Conservation (phyloP, 1,140 invertebrate species). For the Oreohelix idahoensis region DNA sequence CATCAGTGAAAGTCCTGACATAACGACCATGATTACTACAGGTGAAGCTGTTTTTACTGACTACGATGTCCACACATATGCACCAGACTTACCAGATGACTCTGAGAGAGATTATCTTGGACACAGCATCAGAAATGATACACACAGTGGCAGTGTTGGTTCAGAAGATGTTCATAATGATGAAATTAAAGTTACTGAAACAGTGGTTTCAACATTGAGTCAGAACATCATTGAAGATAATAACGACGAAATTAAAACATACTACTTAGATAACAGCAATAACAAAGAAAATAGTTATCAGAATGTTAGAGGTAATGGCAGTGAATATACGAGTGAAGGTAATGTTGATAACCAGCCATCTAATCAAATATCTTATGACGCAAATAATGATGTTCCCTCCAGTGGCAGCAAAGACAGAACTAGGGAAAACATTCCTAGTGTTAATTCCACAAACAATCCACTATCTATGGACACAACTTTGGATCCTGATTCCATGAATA, state of each 20-base stretch:
- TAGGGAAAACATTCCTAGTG: not conserved
- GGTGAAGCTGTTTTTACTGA: no score
- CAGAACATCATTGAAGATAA: no score
- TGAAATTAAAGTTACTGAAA: no score
- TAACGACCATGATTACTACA: not conserved
- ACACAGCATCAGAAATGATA: no score
- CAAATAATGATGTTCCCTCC: no score
- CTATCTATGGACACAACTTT: not conserved
- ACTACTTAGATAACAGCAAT: no score
- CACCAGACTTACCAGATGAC: not conserved
- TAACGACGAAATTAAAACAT: no score
- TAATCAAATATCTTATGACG: not conserved
- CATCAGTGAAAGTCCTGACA: not conserved
- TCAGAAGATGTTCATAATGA: no score
- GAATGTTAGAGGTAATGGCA: not conserved
- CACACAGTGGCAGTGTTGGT: no score
- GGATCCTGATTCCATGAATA: not conserved
- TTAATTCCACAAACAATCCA: not conserved
- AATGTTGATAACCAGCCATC: not conserved
- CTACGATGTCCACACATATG: not conserved
- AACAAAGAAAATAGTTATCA: no score
- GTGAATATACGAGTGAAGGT: not conserved
- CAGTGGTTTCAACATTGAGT: no score
- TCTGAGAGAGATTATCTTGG: no score
- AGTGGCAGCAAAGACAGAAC: not conserved